Evolutionary conservation across 2,888 invertebrate genomes (phyloP).

Genomic region (Branchinecta sandiegonensis): DNA sequence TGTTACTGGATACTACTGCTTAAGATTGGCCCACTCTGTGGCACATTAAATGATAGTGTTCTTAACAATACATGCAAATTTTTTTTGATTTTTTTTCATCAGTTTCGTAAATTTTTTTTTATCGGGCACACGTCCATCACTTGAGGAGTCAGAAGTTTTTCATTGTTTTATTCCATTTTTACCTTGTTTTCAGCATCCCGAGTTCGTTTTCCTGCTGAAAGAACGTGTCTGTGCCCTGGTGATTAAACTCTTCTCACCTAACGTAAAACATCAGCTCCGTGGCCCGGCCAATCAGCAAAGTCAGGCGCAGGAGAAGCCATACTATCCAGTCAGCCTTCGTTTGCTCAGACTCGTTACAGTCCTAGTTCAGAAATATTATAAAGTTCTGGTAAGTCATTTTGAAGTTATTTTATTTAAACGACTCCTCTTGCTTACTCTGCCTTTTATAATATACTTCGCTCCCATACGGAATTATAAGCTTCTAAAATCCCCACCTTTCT

Average conservation of each 20-base stretch:
- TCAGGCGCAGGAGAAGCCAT: conserved; percentile 63
- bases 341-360: conserved; percentile 80
- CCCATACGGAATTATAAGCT: too few species aligned
- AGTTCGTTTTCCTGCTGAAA: conserved; percentile 84
- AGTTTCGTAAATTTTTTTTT: not conserved
- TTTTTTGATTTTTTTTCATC: not conserved
- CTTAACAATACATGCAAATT: not conserved
- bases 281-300: conserved; percentile 45
- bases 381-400: conserved; percentile 52
- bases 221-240: conserved; percentile 95
- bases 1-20: too few species aligned
- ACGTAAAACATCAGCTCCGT: conserved; percentile 68
- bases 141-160: conserved; percentile 17
- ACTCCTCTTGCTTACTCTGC: too few species aligned
- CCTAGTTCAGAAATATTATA: conserved; percentile 83
- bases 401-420: not conserved
- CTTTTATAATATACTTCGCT: too few species aligned
- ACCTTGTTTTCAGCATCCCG: conserved; percentile 55
- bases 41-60: too few species aligned
- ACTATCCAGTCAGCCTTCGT: conserved; percentile 92
- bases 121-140: not conserved
- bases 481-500: too few species aligned
- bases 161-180: conserved; percentile 17
- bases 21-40: too few species aligned
- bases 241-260: conserved; percentile 95